Conservation (phyloP, 1,140 invertebrate species). For the Trichoplusia ni region DNA sequence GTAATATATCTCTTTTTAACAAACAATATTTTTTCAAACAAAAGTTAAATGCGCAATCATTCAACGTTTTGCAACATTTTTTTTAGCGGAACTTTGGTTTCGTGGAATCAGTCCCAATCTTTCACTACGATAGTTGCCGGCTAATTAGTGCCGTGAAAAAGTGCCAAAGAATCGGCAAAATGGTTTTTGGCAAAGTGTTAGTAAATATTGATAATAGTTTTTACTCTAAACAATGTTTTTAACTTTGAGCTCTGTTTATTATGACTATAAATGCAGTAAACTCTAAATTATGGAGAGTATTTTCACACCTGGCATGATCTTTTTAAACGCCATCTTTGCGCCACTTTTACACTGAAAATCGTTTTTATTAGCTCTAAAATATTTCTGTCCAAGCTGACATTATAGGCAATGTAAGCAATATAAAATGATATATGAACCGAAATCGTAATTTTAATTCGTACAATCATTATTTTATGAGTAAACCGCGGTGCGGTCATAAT, state of each 20-base stretch:
- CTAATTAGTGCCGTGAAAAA: constrained; percentile 33
- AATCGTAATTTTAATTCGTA: neutral
- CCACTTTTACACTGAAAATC: no score
- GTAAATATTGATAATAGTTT: constrained; percentile 33
- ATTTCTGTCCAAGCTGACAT: no score
- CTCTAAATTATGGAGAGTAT: no score
- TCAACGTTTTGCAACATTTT: neutral
- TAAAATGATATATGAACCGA: neutral
- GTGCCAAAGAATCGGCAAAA: constrained; percentile 20
- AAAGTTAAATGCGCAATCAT: neutral
- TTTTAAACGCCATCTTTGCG: no score
- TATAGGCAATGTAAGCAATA: neutral
- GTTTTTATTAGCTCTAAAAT: no score
- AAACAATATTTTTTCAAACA: neutral
- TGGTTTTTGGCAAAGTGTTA: neutral
- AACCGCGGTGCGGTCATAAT: constrained; percentile 4
- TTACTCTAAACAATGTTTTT: constrained; percentile 11
- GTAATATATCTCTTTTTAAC: neutral
- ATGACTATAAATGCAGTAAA: no score
- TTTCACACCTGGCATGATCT: no score
- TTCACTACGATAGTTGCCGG: constrained; percentile 25
- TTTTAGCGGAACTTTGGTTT: constrained; percentile 1
- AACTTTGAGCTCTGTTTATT: no score
- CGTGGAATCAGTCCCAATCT: constrained; percentile 24
- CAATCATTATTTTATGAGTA: constrained; percentile 24